phyloP scores from a whole-genome alignment of 2,797 vertebrate species.

The Acropternis orthonyx region DNA sequence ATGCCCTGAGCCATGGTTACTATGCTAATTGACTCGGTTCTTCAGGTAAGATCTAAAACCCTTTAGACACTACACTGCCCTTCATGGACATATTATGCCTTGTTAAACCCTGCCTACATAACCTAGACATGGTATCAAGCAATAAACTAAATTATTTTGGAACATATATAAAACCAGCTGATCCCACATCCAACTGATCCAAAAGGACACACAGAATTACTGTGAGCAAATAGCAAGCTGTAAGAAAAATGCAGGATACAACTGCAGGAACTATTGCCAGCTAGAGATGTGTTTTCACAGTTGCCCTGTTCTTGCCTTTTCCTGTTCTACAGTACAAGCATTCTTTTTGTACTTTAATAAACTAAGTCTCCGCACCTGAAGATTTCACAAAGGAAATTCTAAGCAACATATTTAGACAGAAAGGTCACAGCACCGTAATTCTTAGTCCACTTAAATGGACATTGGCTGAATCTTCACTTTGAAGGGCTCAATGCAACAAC shows the following conservation, averaged over 20 bases:
- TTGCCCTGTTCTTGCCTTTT: neutral
- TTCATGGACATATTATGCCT: neutral
- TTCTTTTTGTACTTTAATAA: neutral
- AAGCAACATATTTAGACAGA: neutral
- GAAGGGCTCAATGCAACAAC: neutral
- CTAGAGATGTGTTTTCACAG: neutral
- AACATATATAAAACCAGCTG: neutral
- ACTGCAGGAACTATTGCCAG: neutral
- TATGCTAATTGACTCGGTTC: neutral
- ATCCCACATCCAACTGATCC: neutral
- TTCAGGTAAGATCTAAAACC: neutral
- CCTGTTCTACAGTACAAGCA: neutral
- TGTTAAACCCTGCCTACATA: neutral
- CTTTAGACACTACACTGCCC: neutral
- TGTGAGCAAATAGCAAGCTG: neutral
- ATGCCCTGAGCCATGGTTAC: neutral
- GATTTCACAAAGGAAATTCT: neutral
- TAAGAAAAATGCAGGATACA: neutral
- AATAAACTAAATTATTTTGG: neutral
- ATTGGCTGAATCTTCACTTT: neutral
- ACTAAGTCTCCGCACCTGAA: neutral
- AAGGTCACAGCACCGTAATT: rapidly evolving
- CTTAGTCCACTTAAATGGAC: neutral
- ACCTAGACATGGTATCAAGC: neutral
- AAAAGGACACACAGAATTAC: neutral